Evolutionary conservation across 2,797 vertebrate genomes (phyloP), one percentile per base, ranked within the genome.

Genomic region (Naso thynnoides): DNA sequence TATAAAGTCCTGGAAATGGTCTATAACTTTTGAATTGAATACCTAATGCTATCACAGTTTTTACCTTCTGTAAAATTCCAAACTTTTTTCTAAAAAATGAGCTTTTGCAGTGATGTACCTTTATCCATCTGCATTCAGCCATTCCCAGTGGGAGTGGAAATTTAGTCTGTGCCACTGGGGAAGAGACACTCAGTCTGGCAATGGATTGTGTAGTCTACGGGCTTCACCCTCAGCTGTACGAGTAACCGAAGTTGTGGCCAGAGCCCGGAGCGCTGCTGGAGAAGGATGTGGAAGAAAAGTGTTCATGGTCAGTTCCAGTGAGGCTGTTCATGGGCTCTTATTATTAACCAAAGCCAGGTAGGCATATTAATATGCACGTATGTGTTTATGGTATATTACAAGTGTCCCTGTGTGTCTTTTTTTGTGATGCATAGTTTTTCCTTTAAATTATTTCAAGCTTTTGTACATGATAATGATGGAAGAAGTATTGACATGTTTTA

Each of bases 281-380:
- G 31, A 11, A 36, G 42, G 33, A 58, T n/a, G 38, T 70, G 65
- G 49, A 9, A 55, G 48, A 73, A n/a, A 69, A 58, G 38, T 42
- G 29, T 27, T 33, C 29, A 11, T 69, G 14, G 24, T 58, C 23
- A 56, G 2, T 39, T 50, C 54, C 21, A 53, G 39, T 31, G 21
- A 53, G 48, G 36, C 45, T 54, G 27, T 44, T 31, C 24, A 57
- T 45, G 16, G 19, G 5, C 24, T 56, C 44, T 49, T 54, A 73
- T 6, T 18, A 31, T 24, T 57, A 52, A 57, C 13, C 45, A 41
- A 64, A 18, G 54, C 13, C 58, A 83, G 81, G 79, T 86, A 85
- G 26, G 70, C 14, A 33, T n/a, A 13, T 62, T 36, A 38, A 8
- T 21, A 8, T 61, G 21, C 26, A 7, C 56, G 23, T 26, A 5